phyloP scores from a whole-genome alignment of 2,888 invertebrate genomes.

The Mystacides longicornis region DNA sequence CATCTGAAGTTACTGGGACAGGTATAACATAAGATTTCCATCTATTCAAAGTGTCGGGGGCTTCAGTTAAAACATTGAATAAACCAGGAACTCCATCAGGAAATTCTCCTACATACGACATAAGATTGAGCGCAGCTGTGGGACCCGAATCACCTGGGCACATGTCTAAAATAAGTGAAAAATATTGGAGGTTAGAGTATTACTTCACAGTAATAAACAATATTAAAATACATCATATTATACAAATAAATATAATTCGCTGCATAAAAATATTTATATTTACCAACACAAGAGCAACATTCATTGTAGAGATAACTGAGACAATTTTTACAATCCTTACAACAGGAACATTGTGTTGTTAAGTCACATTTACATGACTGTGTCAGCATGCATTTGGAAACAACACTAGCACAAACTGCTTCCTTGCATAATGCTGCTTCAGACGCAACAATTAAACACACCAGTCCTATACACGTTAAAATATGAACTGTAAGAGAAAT shows the following conservation, averaged over 20 bases:
- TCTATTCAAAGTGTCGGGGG: constrained; percentile 65
- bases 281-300: constrained; percentile 97
- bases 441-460: too few species aligned
- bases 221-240: background rate
- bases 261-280: constrained; percentile 38
- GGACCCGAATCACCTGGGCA: constrained; percentile 75
- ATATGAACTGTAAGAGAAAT: too few species aligned
- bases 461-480: too few species aligned
- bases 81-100: constrained; percentile 75
- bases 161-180: constrained; percentile 49
- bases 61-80: constrained; percentile 74
- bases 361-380: constrained; percentile 94
- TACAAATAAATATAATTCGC: background rate
- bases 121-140: constrained; percentile 62
- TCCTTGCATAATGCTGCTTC: constrained; percentile 67
- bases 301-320: constrained; percentile 83
- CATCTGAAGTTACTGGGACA: constrained; percentile 53
- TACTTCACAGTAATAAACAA: background rate
- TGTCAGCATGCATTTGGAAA: constrained; percentile 93
- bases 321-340: constrained; percentile 88
- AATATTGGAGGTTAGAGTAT: background rate
- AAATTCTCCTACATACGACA: constrained; percentile 82
- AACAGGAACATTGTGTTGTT: constrained; percentile 74
- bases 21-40: constrained; percentile 84
- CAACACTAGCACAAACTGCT: constrained; percentile 90